A percentile compares a stretch with the other conserved stretches of the same genome.
Evolutionary conservation across 2,888 invertebrate genomes (phyloP).

Genomic region (Drosophila pseudotalamancana): DNA sequence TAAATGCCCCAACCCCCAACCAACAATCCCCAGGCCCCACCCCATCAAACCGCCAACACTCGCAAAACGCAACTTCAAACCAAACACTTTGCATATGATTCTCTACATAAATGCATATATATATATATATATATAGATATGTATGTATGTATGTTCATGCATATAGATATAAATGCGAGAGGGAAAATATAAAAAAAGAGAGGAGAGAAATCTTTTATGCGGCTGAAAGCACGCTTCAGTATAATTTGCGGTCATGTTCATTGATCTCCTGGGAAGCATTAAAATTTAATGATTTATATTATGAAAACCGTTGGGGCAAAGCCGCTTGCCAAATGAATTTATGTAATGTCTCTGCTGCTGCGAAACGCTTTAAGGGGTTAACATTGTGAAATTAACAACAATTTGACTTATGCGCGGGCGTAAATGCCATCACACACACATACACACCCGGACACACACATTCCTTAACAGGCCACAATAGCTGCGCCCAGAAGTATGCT

Average conservation of each 20-base stretch:
- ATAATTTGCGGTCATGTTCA: slow-evolving; percentile 83
- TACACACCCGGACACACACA: slow-evolving; percentile 1
- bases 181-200: slow-evolving; percentile 21
- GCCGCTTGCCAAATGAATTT: slow-evolving; percentile 63
- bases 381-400: slow-evolving; percentile 76
- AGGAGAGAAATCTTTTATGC: slow-evolving; percentile 64
- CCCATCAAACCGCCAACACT: slow-evolving; percentile 6
- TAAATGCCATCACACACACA: slow-evolving; percentile 23
- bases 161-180: slow-evolving; percentile 18
- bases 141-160: not conserved
- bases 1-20: not conserved
- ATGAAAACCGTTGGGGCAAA: slow-evolving; percentile 36
- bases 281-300: slow-evolving; percentile 83
- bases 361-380: slow-evolving; percentile 67
- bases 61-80: slow-evolving; percentile 62
- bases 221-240: slow-evolving; percentile 79
- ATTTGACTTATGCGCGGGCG: slow-evolving; percentile 74
- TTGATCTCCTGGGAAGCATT: slow-evolving; percentile 83
- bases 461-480: slow-evolving; percentile 33
- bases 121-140: slow-evolving; percentile 1
- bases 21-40: not conserved
- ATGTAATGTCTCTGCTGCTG: slow-evolving; percentile 67
- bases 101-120: slow-evolving; percentile 53
- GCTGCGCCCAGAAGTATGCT: slow-evolving; percentile 74
- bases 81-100: slow-evolving; percentile 59